Percentiles rank a stretch among this genome's conserved stretches.
Conservation (phyloP, 2,888 invertebrate genomes). For the Eilema caniola region DNA sequence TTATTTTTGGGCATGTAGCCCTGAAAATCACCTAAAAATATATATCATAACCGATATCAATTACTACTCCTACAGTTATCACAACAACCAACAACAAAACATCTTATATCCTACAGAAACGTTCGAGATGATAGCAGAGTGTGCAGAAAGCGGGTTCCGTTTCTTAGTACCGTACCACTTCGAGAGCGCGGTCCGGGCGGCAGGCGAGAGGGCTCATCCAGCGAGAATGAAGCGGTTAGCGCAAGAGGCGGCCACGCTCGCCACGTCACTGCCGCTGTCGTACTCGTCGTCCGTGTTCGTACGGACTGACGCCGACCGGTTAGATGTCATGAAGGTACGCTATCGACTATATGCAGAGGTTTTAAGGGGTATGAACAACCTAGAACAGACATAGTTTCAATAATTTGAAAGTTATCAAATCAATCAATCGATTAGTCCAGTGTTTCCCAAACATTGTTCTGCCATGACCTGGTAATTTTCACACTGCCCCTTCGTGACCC, state of each 20-base stretch:
- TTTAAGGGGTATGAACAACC: too few relatives aligned
- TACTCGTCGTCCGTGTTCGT: constrained; percentile 98
- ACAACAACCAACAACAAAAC: too few relatives aligned
- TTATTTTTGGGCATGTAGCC: too few relatives aligned
- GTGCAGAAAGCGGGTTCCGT: constrained; percentile 90
- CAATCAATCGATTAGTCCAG: too few relatives aligned
- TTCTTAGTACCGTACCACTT: constrained; percentile 97
- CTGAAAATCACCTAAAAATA: too few relatives aligned
- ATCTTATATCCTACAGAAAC: constrained; percentile 88
- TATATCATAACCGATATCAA: too few relatives aligned
- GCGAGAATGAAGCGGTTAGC: constrained; percentile 96
- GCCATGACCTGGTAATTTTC: too few relatives aligned
- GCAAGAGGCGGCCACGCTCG: constrained; percentile 97
- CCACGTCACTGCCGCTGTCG: constrained; percentile 96
- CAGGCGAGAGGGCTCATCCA: constrained; percentile 95
- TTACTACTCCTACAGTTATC: background rate
- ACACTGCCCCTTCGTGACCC: too few relatives aligned
- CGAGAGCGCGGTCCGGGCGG: constrained; percentile 94
- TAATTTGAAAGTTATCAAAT: too few relatives aligned
- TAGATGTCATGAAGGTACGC: constrained; percentile 96
- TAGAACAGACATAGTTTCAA: too few relatives aligned
- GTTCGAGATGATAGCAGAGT: constrained; percentile 96
- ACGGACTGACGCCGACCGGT: constrained; percentile 96
- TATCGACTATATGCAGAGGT: too few relatives aligned
- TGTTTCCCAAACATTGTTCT: too few relatives aligned